Base-by-base conservation (phyloP, 2,797 vertebrate species). In the Amphiprion clarkii region DNA sequence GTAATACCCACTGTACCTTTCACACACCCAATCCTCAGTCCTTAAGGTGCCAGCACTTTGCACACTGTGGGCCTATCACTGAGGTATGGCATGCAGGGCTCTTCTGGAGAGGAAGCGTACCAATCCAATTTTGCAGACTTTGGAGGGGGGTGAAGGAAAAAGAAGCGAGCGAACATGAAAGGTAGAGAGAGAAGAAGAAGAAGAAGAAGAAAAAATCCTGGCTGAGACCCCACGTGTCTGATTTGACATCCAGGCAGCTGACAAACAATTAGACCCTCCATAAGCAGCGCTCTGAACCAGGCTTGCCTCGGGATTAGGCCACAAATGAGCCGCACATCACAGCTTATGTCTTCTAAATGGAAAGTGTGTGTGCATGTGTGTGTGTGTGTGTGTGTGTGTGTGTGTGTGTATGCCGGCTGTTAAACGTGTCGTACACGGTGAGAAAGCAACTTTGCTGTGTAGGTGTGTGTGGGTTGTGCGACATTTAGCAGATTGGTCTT, bases 261-360 rank as follows among this genome's bases (percentile, higher is more conserved):
- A 90, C 91, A 93, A 94, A 94, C 91, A 95, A 95, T 94, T 94
- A 94, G 88, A 86, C 71, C 76, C 75, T 89, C 88, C 69, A 86
- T 93, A 87, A 92, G 89, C 83, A 87, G 77, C 51, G 74, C 83
- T 82, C 72, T 90, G 92, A 93, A 91, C 87, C 86, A 79, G 85
- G 67, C 88, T 90, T 58, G 82, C 81, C 84, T 74, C 27, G 58
- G 92, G 92, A 95, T 94, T 95, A 93, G 75, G 67, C 72, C 79
- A 67, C 85, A 91, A 92, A 92, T 91, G 88, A 94, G 89, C 84
- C 69, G 33, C 86, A 90, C 87, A 85, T 89, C 76, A 79, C 36
- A 66, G 87, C 79, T 91, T 92, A 92, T 84, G 85, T 89, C 84
- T 81, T 62, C 74, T 71, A 87, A 91, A 90, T 84, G 79, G 63